A percentile compares a stretch with the other conserved stretches of the same genome.
phyloP scores from a whole-genome alignment of 2,797 vertebrate species.

The Gymnodraco acuticeps region DNA sequence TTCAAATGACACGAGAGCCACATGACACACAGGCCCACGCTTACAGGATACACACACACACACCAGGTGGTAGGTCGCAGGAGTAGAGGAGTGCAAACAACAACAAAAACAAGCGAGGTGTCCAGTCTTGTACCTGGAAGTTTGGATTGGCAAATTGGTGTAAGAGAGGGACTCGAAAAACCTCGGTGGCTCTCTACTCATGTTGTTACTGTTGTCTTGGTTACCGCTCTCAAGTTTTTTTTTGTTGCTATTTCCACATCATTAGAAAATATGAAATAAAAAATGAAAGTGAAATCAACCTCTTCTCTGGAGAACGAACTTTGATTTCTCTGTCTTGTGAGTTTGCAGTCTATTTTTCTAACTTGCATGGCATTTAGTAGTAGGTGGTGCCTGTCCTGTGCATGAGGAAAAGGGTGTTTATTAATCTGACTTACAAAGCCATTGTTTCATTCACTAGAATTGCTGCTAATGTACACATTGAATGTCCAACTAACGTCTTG shows the following conservation, averaged over 20 bases:
- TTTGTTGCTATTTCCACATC: constrained; percentile 89
- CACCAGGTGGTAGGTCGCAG: constrained; percentile 23
- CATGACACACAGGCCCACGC: constrained; percentile 61
- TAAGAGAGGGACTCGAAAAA: constrained; percentile 59
- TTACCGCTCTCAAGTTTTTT: constrained; percentile 83
- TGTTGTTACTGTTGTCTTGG: constrained; percentile 86
- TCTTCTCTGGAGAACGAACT: constrained; percentile 81
- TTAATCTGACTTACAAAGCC: constrained; percentile 75
- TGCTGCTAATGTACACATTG: constrained; percentile 84
- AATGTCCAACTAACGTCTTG: constrained; percentile 78
- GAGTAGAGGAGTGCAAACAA: constrained; percentile 27
- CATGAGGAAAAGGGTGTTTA: constrained; percentile 74
- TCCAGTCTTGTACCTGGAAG: constrained; percentile 66
- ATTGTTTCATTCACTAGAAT: constrained; percentile 77
- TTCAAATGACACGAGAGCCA: constrained; percentile 75
- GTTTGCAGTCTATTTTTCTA: constrained; percentile 82
- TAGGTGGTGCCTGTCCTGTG: constrained; percentile 75
- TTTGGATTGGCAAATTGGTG: constrained; percentile 55
- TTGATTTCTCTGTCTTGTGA: constrained; percentile 84
- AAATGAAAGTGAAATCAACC: constrained; percentile 87
- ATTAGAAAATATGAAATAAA: constrained; percentile 85
- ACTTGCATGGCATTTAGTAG: constrained; percentile 77
- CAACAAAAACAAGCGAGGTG: constrained; percentile 46
- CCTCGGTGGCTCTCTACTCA: constrained; percentile 80
- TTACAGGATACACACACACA: constrained; percentile 61